Conservation (phyloP, 2,888 invertebrate genomes). For the Mayetiola destructor region DNA sequence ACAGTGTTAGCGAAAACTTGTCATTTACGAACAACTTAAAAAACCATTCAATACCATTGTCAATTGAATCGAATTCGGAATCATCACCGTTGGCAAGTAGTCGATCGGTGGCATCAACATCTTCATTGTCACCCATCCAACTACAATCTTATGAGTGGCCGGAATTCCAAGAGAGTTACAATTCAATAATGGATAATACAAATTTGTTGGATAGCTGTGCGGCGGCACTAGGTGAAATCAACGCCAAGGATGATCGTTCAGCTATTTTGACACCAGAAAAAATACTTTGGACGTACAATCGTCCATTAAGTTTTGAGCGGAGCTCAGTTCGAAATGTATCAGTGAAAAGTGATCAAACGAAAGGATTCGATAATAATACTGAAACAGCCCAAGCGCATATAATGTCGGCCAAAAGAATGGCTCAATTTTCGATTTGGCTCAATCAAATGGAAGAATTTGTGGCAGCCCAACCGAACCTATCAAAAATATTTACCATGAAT, state of each 20-base stretch:
- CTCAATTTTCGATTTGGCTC: neutral
- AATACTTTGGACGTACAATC: neutral
- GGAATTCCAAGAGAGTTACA: slow-evolving; percentile 1
- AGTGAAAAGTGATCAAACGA: neutral
- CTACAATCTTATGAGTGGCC: neutral
- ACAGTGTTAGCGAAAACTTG: neutral
- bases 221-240: neutral
- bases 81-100: neutral
- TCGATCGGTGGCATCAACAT: neutral
- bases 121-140: neutral
- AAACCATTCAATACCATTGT: neutral
- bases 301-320: neutral
- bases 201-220: slow-evolving; percentile 7
- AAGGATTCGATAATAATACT: neutral
- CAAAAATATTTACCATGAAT: neutral
- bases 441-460: neutral
- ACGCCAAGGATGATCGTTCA: neutral
- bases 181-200: slow-evolving; percentile 9
- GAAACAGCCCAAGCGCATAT: no score
- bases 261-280: no score
- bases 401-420: no score
- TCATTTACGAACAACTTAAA: neutral
- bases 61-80: neutral
- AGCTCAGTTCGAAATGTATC: neutral
- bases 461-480: neutral